phyloP scores from a whole-genome alignment of 2,797 vertebrate genomes.

The Selene dorsalis region DNA sequence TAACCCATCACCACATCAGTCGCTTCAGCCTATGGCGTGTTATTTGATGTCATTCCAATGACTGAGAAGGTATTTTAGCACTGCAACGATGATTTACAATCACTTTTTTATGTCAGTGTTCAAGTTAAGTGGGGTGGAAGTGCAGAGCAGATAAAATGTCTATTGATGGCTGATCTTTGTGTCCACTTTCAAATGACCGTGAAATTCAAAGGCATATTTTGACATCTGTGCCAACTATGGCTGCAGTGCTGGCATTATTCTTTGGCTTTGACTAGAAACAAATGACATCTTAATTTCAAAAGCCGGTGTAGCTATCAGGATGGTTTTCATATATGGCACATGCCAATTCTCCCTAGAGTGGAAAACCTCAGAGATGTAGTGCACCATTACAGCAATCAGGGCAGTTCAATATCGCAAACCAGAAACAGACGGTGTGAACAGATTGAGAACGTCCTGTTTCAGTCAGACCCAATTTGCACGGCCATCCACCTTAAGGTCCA shows the following conservation, averaged over 20 bases:
- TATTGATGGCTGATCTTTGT: conserved; percentile 48
- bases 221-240: conserved; percentile 54
- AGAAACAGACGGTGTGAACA: conserved; percentile 83
- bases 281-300: conserved; percentile 78
- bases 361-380: conserved; percentile 73
- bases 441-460: conserved; percentile 85
- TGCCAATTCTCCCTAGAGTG: conserved; percentile 74
- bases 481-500: conserved; percentile 75
- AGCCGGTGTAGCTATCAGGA: conserved; percentile 67
- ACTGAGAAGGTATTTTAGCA: conserved; percentile 74
- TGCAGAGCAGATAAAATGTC: conserved; percentile 42
- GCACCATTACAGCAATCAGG: conserved; percentile 81
- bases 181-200: conserved; percentile 55
- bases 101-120: conserved; percentile 74
- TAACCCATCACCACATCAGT: conserved; percentile 70
- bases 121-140: conserved; percentile 27
- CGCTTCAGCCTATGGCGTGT: conserved; percentile 55
- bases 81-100: conserved; percentile 78
- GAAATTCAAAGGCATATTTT: conserved; percentile 67
- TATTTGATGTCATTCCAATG: conserved; percentile 81
- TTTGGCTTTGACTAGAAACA: conserved; percentile 70
- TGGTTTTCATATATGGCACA: conserved; percentile 74
- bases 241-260: conserved; percentile 49
- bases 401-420: conserved; percentile 79
- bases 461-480: conserved; percentile 81